Percentiles rank a stretch among this genome's conserved stretches.
phyloP scores from a whole-genome alignment of 2,797 vertebrate genomes.

The Lepus townsendii region DNA sequence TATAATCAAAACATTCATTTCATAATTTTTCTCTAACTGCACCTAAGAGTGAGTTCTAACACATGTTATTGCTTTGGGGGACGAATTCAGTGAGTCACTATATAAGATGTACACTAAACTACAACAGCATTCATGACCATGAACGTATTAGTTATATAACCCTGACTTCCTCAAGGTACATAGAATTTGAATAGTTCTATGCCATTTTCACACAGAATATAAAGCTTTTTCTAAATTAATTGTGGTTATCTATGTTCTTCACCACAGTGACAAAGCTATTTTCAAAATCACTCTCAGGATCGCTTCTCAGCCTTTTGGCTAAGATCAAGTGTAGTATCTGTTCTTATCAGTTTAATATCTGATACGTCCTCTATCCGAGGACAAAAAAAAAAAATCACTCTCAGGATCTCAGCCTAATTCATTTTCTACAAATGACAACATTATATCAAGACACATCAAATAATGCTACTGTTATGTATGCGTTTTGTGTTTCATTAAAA shows the following conservation, averaged over 20 bases:
- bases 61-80: neutral
- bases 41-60: neutral
- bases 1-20: neutral
- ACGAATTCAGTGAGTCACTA: neutral
- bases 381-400: neutral
- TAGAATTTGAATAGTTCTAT: neutral
- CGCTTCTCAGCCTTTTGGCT: neutral
- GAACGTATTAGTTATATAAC: neutral
- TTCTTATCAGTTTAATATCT: too few species aligned
- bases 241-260: neutral
- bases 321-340: too few species aligned
- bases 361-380: too few species aligned
- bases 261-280: neutral
- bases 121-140: neutral
- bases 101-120: neutral
- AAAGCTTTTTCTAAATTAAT: constrained; percentile 4
- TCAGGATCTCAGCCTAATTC: neutral
- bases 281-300: neutral
- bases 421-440: neutral
- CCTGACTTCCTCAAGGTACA: neutral
- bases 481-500: constrained; percentile 12
- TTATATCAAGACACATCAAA: constrained; percentile 12
- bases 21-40: neutral
- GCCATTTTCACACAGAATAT: neutral
- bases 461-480: neutral